Conservation (phyloP, 2,797 vertebrate genomes). For the Poeciliopsis turneri region DNA sequence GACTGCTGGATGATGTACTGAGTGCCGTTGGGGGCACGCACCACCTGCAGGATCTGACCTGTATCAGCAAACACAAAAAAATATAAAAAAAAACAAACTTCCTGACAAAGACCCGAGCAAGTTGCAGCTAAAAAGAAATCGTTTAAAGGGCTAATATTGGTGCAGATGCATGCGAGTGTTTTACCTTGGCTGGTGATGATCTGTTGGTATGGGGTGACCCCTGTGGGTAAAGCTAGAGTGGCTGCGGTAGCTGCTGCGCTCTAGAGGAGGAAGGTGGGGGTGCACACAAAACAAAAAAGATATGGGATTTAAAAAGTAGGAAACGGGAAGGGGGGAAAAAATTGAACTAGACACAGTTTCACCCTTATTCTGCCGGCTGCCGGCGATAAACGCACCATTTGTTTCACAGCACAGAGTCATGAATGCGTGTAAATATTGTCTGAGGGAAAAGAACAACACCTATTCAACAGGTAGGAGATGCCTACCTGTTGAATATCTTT, state of each 20-base stretch:
- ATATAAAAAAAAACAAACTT: neutral
- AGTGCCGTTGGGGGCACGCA: slow-evolving; percentile 90
- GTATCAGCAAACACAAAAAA: neutral
- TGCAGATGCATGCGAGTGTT: neutral
- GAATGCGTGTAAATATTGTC: neutral
- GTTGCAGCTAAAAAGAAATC: neutral
- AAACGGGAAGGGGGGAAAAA: neutral
- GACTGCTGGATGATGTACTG: slow-evolving; percentile 96
- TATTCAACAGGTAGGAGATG: neutral
- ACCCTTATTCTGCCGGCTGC: neutral
- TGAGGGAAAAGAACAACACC: neutral
- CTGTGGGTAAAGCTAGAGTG: slow-evolving; percentile 92
- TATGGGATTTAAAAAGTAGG: neutral
- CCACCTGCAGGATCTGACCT: slow-evolving; percentile 97
- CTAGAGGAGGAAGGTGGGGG: slow-evolving; percentile 73
- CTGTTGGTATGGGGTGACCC: slow-evolving; percentile 93
- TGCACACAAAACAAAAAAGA: neutral
- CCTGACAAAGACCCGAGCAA: neutral
- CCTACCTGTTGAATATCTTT: neutral
- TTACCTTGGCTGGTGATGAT: slow-evolving; percentile 94
- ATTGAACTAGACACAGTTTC: neutral
- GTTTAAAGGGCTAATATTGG: neutral
- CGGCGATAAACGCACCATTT: neutral
- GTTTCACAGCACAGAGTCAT: neutral
- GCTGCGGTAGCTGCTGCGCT: slow-evolving; percentile 97